Evolutionary conservation across 1,140 invertebrate species (phyloP).

Genomic region (Pseudoatta argentina): DNA sequence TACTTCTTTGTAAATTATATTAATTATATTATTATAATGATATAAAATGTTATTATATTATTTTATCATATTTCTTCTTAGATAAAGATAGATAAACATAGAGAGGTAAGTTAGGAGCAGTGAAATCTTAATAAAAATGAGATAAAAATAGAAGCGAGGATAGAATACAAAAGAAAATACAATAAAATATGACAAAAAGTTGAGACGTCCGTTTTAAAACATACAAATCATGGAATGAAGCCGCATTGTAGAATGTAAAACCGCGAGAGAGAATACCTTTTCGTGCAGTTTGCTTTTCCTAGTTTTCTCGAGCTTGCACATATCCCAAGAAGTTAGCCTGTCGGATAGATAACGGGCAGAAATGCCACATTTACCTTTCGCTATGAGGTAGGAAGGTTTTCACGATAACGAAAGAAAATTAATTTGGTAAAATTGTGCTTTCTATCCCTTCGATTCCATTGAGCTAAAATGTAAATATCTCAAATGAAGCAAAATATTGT

Average conservation of each 20-base stretch:
- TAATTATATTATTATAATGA: too few species aligned
- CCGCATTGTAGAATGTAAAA: background rate
- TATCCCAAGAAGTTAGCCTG: slow-evolving; percentile 16
- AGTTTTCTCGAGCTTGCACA: slow-evolving; percentile 53
- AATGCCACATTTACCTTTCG: slow-evolving; percentile 47
- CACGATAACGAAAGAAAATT: slow-evolving; percentile 62
- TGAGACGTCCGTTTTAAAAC: slow-evolving; percentile 49
- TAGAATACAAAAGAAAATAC: background rate
- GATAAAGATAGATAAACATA: background rate
- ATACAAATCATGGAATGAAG: slow-evolving; percentile 50
- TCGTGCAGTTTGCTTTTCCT: slow-evolving; percentile 26
- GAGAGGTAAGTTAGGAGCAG: background rate
- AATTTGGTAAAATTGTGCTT: slow-evolving; percentile 53
- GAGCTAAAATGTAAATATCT: slow-evolving; percentile 51
- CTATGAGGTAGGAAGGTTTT: slow-evolving; percentile 35
- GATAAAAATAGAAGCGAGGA: too few species aligned
- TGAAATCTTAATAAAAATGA: background rate
- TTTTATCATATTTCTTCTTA: background rate
- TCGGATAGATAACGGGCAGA: slow-evolving; percentile 6
- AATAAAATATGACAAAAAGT: slow-evolving; percentile 32
- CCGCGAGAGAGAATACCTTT: slow-evolving; percentile 55
- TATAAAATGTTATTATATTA: background rate
- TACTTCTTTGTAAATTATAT: slow-evolving; percentile 1
- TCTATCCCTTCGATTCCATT: background rate
- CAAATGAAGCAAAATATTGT: background rate